These are phyloP conservation scores for Aegithalos caudatus DNA, from an alignment of 2,113 vertebrate species.

Conservation along the genomic window DNA sequence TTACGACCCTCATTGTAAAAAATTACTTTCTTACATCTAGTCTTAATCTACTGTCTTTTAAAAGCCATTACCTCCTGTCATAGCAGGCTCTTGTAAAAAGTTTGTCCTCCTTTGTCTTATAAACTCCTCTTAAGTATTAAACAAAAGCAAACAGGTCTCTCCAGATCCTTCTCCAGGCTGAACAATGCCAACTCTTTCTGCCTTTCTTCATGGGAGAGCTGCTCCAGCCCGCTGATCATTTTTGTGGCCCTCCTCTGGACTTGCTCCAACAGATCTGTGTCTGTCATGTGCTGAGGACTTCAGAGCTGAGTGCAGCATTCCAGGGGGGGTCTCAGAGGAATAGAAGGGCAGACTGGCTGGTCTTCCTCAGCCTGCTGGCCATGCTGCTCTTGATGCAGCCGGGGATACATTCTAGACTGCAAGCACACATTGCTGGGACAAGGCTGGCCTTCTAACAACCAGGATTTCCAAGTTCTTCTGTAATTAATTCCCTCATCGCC, in stretches of 20 bases:
- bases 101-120: not conserved
- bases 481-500: not conserved
- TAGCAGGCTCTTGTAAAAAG: not conserved
- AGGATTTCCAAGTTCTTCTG: not conserved
- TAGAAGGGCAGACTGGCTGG: not conserved
- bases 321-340: not conserved
- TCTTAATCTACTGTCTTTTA: not conserved
- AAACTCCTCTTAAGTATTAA: not conserved
- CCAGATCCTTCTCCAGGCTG: not conserved
- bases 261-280: rapidly evolving
- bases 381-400: not conserved
- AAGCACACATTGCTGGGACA: not conserved
- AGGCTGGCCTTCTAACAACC: not conserved
- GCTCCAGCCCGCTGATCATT: not conserved
- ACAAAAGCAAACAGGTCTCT: not conserved
- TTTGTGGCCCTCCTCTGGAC: not conserved
- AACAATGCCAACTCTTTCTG: not conserved
- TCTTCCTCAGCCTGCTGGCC: not conserved
- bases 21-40: not conserved
- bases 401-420: rapidly evolving
- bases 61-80: not conserved
- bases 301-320: not conserved
- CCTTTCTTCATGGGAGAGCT: not conserved
- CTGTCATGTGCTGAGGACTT: not conserved
- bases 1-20: not conserved